Evolutionary conservation across 2,113 vertebrate genomes (phyloP).

Genomic region (Centrocercus urophasianus): DNA sequence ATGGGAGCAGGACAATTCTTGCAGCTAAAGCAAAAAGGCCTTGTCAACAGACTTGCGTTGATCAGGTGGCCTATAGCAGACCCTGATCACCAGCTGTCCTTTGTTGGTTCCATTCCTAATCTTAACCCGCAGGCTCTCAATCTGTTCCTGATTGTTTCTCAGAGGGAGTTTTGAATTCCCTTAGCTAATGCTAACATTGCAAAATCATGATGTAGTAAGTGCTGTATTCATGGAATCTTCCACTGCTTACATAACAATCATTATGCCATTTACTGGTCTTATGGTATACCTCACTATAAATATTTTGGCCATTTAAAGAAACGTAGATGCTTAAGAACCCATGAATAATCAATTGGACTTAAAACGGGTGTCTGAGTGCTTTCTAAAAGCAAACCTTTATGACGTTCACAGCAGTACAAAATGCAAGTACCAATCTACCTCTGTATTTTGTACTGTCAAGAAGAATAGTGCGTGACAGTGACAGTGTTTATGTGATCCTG

Average conservation of each 20-base stretch:
- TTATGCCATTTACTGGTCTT: background rate
- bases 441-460: background rate
- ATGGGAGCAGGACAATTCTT: no score
- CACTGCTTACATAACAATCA: background rate
- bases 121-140: no score
- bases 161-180: background rate
- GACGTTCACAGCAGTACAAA: fast-evolving
- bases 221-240: background rate
- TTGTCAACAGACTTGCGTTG: no score
- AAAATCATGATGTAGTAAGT: background rate
- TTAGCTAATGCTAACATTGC: fast-evolving
- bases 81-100: no score
- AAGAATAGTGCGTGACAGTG: background rate
- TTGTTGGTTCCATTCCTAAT: no score
- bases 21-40: no score
- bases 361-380: background rate
- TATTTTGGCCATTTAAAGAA: fast-evolving
- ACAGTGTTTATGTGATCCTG: background rate
- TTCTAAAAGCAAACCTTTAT: background rate
- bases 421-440: fast-evolving
- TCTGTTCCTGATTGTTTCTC: no score
- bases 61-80: no score
- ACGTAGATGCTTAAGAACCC: background rate
- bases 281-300: fast-evolving
- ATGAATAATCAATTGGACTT: background rate